phyloP scores from a whole-genome alignment of 2,888 invertebrate genomes.

The Alloplasta piceator region DNA sequence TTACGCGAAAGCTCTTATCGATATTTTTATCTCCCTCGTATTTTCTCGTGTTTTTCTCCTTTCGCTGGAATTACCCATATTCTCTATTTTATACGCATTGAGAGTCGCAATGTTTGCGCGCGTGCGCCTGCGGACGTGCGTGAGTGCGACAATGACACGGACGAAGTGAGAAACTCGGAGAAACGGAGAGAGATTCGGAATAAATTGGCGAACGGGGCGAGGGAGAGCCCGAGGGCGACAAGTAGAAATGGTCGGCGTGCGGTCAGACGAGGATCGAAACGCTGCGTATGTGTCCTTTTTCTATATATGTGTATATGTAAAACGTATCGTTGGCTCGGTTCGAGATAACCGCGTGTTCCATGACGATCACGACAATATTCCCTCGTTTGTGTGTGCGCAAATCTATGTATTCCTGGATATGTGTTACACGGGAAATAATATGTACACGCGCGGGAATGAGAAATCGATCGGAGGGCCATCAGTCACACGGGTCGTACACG shows the following conservation, averaged over 20 bases:
- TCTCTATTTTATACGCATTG: no score
- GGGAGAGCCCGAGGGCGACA: background rate
- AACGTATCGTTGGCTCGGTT: slow-evolving; percentile 20
- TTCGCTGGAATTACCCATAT: no score
- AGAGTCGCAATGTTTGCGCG: no score
- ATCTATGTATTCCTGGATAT: slow-evolving; percentile 35
- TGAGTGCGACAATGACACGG: no score
- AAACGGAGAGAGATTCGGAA: background rate
- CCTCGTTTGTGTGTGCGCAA: slow-evolving; percentile 13
- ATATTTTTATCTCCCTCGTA: slow-evolving; percentile 18
- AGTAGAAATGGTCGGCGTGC: slow-evolving; percentile 49
- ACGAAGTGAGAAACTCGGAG: no score
- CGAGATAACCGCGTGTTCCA: slow-evolving; percentile 8
- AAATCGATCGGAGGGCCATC: slow-evolving; percentile 57
- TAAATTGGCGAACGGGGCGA: background rate
- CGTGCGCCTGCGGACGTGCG: no score
- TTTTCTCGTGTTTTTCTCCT: slow-evolving; percentile 3
- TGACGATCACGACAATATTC: slow-evolving; percentile 23
- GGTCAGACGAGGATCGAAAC: slow-evolving; percentile 24
- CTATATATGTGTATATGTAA: background rate
- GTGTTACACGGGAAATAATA: slow-evolving; percentile 5
- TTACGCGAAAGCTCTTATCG: slow-evolving; percentile 31
- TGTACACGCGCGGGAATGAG: slow-evolving; percentile 44
- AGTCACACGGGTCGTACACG: slow-evolving; percentile 33
- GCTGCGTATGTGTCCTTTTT: background rate